These are phyloP conservation scores for Mythimna pallens DNA, from an alignment of 2,888 invertebrate genomes.

Conservation along the genomic window DNA sequence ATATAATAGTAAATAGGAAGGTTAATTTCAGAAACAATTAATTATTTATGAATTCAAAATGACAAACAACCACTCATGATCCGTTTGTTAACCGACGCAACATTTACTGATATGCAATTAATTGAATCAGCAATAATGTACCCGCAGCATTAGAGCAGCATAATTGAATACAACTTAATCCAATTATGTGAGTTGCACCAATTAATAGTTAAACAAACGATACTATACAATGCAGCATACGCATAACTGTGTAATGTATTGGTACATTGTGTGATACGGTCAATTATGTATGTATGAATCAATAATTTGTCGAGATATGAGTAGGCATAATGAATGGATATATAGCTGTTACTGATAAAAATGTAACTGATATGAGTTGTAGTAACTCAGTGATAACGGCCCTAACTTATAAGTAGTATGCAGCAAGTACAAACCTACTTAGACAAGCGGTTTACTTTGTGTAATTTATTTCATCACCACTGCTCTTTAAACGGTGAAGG, in stretches of 20 bases:
- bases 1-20: not conserved
- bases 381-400: no score
- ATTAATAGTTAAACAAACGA: conserved; percentile 54
- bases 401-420: no score
- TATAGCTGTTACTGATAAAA: not conserved
- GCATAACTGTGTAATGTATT: conserved; percentile 24
- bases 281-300: conserved; percentile 6
- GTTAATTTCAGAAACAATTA: not conserved
- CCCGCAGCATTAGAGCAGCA: conserved; percentile 48
- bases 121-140: conserved; percentile 50
- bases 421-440: no score
- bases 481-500: no score
- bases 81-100: not conserved
- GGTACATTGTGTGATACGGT: conserved; percentile 5
- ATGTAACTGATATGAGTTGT: no score
- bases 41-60: not conserved
- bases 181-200: conserved; percentile 50
- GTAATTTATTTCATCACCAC: no score
- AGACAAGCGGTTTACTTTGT: no score
- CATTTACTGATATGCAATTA: conserved; percentile 45
- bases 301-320: conserved; percentile 11
- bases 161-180: conserved; percentile 67
- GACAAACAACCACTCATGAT: not conserved
- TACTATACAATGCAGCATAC: conserved; percentile 16
- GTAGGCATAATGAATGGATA: conserved; percentile 7